Conservation (phyloP, 2,797 vertebrate species). For the Diplodus sargus region DNA sequence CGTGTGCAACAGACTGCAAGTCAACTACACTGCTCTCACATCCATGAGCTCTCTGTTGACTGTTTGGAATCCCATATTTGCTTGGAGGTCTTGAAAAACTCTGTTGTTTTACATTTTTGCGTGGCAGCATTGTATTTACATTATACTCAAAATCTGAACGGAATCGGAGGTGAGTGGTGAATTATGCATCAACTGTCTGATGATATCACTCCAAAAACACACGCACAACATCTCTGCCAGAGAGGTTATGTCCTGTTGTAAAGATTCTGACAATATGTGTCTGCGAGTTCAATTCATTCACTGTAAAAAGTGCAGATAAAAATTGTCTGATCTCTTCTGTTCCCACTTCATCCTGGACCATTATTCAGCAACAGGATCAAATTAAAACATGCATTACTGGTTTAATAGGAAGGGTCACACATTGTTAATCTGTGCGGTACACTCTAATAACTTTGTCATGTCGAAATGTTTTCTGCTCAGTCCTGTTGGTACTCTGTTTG, state of each 20-base stretch:
- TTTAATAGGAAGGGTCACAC: constrained; percentile 46
- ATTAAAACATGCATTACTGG: constrained; percentile 31
- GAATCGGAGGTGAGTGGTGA: constrained; percentile 49
- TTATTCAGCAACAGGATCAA: constrained; percentile 28
- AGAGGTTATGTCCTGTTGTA: constrained; percentile 21
- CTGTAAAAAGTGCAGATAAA: constrained; percentile 15
- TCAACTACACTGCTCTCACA: constrained; percentile 13
- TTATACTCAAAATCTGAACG: constrained; percentile 42
- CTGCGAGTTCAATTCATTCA: constrained; percentile 6
- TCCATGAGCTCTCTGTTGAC: constrained; percentile 10
- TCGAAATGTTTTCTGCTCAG: constrained; percentile 40
- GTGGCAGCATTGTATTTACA: background rate
- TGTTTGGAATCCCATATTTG: constrained; percentile 2
- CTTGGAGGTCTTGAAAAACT: background rate
- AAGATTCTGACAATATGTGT: background rate
- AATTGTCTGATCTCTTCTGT: background rate
- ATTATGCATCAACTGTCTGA: constrained; percentile 56
- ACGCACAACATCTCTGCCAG: constrained; percentile 8
- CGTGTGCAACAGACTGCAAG: constrained; percentile 29
- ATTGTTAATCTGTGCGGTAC: constrained; percentile 44
- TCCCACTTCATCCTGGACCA: background rate
- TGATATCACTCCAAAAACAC: constrained; percentile 59
- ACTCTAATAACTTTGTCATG: constrained; percentile 42
- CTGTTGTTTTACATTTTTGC: background rate
- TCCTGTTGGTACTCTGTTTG: constrained; percentile 45